phyloP scores from a whole-genome alignment of 2,113 vertebrate species.

The Amphilophus citrinellus region DNA sequence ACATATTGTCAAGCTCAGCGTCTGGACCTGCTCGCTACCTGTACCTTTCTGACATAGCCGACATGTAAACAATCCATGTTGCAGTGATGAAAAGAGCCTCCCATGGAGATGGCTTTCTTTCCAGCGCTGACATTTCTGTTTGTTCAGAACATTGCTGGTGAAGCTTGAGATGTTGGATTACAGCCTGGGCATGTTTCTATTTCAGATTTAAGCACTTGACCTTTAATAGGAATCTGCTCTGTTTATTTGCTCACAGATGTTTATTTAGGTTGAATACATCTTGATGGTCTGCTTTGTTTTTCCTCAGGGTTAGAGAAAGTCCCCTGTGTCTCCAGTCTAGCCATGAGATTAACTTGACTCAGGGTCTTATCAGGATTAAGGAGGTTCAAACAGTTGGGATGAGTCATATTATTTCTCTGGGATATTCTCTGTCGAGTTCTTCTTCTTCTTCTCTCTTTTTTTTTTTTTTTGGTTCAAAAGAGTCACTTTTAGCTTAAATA shows the following conservation, averaged over 20 bases:
- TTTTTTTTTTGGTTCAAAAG: background rate
- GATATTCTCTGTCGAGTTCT: conserved; percentile 8
- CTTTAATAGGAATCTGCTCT: conserved; percentile 55
- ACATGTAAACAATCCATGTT: conserved; percentile 56
- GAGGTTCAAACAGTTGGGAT: conserved; percentile 41
- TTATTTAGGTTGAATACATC: conserved; percentile 53
- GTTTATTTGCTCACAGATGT: conserved; percentile 63
- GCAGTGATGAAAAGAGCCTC: conserved; percentile 48
- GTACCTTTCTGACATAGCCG: conserved; percentile 26
- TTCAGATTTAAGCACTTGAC: conserved; percentile 62
- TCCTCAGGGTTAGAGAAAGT: conserved; percentile 26
- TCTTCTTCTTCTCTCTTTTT: background rate
- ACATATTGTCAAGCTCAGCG: conserved; percentile 3
- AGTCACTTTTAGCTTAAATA: background rate
- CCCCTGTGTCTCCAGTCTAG: conserved; percentile 31
- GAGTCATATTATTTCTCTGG: conserved; percentile 30
- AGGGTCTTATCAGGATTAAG: conserved; percentile 41
- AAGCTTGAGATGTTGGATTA: conserved; percentile 51
- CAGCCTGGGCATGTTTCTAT: conserved; percentile 50
- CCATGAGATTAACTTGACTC: conserved; percentile 51
- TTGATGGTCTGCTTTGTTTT: conserved; percentile 34
- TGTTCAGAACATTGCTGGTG: conserved; percentile 45
- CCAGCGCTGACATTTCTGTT: conserved; percentile 59
- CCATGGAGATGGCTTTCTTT: conserved; percentile 37
- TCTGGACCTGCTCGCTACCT: conserved; percentile 15